Evolutionary conservation across 1,140 invertebrate genomes (phyloP).

Genomic region (Lepidurus couesii): DNA sequence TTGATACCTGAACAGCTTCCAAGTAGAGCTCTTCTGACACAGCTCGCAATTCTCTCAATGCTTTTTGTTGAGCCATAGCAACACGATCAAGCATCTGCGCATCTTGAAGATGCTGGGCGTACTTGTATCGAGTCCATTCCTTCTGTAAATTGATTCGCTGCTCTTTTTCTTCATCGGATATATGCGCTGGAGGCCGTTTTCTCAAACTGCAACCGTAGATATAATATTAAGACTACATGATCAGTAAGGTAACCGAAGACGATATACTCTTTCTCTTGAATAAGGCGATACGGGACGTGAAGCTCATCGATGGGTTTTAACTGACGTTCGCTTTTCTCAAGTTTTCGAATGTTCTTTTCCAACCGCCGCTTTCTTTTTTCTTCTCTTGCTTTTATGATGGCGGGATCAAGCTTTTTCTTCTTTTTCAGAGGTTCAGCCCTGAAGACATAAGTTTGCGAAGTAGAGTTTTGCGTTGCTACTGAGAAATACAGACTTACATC

Average conservation of each 20-base stretch:
- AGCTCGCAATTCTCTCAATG: slow-evolving; percentile 64
- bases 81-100: slow-evolving; percentile 62
- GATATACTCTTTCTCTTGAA: slow-evolving; percentile 58
- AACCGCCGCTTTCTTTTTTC: slow-evolving; percentile 71
- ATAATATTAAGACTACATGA: slow-evolving; percentile 22
- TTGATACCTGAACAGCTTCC: slow-evolving; percentile 67
- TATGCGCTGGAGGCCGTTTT: slow-evolving; percentile 44
- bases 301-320: slow-evolving; percentile 76
- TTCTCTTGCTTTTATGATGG: slow-evolving; percentile 65
- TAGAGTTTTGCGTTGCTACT: neutral
- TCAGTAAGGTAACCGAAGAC: neutral
- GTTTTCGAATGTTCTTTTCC: slow-evolving; percentile 70
- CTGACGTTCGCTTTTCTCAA: slow-evolving; percentile 68
- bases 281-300: slow-evolving; percentile 60
- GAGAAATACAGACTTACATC: neutral
- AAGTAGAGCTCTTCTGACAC: slow-evolving; percentile 76
- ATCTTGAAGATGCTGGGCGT: slow-evolving; percentile 55
- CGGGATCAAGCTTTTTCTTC: slow-evolving; percentile 77
- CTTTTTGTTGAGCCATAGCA: slow-evolving; percentile 61
- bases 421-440: slow-evolving; percentile 80
- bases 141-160: slow-evolving; percentile 56
- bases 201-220: slow-evolving; percentile 49
- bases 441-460: slow-evolving; percentile 30
- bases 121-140: slow-evolving; percentile 65
- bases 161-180: slow-evolving; percentile 51